These are phyloP conservation scores for Atta texana DNA, from an alignment of 1,140 invertebrate species.

Conservation along the genomic window DNA sequence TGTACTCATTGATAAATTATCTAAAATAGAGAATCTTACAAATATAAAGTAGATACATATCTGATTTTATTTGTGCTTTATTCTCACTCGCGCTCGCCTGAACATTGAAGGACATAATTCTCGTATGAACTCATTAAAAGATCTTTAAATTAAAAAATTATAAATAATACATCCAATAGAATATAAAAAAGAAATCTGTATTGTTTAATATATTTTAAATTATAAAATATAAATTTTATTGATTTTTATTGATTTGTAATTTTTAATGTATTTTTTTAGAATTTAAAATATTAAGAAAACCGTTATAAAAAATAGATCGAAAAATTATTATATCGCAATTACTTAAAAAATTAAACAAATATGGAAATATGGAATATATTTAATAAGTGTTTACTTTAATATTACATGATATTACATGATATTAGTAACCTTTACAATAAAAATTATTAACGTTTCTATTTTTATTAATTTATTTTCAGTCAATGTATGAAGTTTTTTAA, in stretches of 20 bases:
- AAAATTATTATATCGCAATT: not conserved
- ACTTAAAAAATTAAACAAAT: too few species aligned
- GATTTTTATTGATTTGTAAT: not conserved
- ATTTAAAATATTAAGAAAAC: not conserved
- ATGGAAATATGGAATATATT: too few species aligned
- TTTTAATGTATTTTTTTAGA: not conserved
- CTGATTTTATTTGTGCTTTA: not conserved
- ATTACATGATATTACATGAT: too few species aligned
- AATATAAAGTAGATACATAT: not conserved
- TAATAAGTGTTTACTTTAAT: too few species aligned
- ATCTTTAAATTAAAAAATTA: not conserved
- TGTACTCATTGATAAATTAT: conserved; percentile 18
- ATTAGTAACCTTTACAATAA: too few species aligned
- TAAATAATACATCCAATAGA: not conserved
- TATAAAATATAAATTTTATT: not conserved
- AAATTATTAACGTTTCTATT: too few species aligned
- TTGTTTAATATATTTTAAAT: conserved; percentile 5
- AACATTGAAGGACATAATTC: not conserved
- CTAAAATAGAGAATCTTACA: not conserved
- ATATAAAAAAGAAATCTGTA: not conserved
- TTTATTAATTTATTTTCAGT: too few species aligned
- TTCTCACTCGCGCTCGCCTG: not conserved
- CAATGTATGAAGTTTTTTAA: too few species aligned
- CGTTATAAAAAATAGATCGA: too few species aligned
- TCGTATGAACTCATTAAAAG: not conserved